Evolutionary conservation across 1,140 invertebrate genomes (phyloP), one percentile per base, ranked within the genome.

Genomic region (Calliopsis andreniformis): DNA sequence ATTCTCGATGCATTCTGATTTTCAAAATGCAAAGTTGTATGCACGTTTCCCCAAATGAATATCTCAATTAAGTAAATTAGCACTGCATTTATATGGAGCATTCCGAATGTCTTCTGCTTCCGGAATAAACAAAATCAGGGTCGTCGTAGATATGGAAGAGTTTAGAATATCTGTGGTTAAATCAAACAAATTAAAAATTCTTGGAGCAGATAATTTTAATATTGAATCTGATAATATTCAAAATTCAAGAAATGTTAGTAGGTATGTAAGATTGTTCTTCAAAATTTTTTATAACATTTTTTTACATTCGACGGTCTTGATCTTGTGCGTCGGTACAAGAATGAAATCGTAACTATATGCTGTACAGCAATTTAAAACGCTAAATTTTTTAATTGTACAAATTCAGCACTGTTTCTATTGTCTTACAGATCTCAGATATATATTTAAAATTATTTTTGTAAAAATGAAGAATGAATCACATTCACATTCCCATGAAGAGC

Each of bases 371-470:
- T 49, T 79, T 51, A 62, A 32, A 53, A 61, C 68, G 58, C 56
- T 80, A 82, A 76, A 86, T 76, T 84, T 51, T 84, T 51, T 84
- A 71, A 82, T 82, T 72, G 62, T 80, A 81, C n/a, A 80, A 78
- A 75, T 61, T 39, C 72, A 81, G 76, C 67, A 82, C 70, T 85
- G 72, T 86, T 79, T 86, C 78, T 86, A 86, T 86, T 83, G 73
- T 85, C 78, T 85, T 82, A 81, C 86, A 87, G 86, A 81, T 86
- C 79, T 87, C 81, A 78, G 76, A 79, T 76, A 86, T 82, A 85
- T 82, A 86, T 83, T 79, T 66, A 86, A 86, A 87, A 76, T 88
- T 86, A 87, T 88, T 88, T 86, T 87, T 87, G 70, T 87, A 88
- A 86, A 78, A 43, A 79, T 64, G 67, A 80, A 51, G 47, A 79